Conservation (phyloP, 2,888 invertebrate genomes). For the Tachina fera region DNA sequence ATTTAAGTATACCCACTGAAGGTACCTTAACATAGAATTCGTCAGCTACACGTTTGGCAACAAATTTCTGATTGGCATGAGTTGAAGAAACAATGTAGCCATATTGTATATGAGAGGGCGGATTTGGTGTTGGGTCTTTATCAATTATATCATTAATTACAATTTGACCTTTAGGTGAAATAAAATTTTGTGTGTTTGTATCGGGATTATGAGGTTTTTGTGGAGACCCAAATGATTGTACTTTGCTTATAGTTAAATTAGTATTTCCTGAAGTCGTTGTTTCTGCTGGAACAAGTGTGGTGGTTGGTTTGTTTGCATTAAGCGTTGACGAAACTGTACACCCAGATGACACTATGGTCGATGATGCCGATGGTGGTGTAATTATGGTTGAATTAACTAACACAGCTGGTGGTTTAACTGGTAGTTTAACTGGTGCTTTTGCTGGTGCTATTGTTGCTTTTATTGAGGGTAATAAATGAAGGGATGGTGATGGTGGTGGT, state of each 20-base stretch:
- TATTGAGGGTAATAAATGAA: slow-evolving; percentile 31
- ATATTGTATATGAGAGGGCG: slow-evolving; percentile 70
- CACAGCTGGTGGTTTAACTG: slow-evolving; percentile 17
- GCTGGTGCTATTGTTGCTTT: slow-evolving; percentile 50
- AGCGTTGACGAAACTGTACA: slow-evolving; percentile 4
- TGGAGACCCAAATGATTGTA: slow-evolving; percentile 63
- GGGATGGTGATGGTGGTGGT: background rate
- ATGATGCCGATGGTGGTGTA: background rate
- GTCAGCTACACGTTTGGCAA: slow-evolving; percentile 75
- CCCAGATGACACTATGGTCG: background rate
- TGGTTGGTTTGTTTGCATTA: background rate
- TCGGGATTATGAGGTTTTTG: slow-evolving; percentile 37
- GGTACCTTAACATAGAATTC: slow-evolving; percentile 78
- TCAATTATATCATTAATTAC: slow-evolving; percentile 24
- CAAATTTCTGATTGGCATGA: slow-evolving; percentile 75
- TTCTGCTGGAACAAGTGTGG: background rate
- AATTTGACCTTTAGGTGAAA: background rate
- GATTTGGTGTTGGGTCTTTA: slow-evolving; percentile 1
- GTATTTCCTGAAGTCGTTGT: background rate
- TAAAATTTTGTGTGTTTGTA: slow-evolving; percentile 8
- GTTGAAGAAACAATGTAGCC: slow-evolving; percentile 76
- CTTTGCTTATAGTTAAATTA: slow-evolving; percentile 60
- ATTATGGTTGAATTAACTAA: slow-evolving; percentile 2
- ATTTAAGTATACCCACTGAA: slow-evolving; percentile 73
- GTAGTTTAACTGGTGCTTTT: background rate